Evolutionary conservation across 2,797 vertebrate species (phyloP), one percentile per base, ranked within the genome.

Genomic region (Phalanger gymnotis): DNA sequence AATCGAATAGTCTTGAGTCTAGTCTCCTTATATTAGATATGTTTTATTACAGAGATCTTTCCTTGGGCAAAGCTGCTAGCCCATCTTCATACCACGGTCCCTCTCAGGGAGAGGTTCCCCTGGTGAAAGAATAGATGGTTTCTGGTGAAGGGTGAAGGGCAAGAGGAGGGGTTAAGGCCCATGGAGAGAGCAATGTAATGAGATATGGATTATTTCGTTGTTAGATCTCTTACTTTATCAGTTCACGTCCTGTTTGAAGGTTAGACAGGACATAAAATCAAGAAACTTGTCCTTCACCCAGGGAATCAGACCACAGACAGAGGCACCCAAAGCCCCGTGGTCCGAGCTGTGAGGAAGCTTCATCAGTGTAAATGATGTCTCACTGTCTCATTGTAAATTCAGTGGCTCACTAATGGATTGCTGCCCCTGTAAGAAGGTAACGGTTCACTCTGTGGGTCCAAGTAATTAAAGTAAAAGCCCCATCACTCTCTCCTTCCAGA

Each of bases 391-490:
- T 28, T 90, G 25, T 53, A 57, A 96, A 95, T 87, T 34, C n/a
- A 22, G 0, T 53, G 73, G 6, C 52, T 97, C 53, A 22, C 25
- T 53, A 53, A 90, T 40, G 25, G 90, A 31, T 22, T 52, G 31
- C 51, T 81, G 11, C 56, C 55, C 92, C 16, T 25, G 57, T 12
- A 30, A 90, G 90, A 92, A 94, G 19, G 54, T 2, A 55, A 94
- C 94, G 12, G 25, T 52, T 91, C 19, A 93, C 53, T 87, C 90
- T 93, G 3, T 40, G 51, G 73, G 90, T 90, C 58, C 51, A 57
- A 54, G 53, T 73, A 95, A 95, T 66, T 92, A 92, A 91, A 92
- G 54, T 47, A 73, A 93, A 97, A 92, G n/a, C 87, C n/a, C 56
- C 73, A 81, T 81, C 73, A 81, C 73, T 81, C 40, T 81, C 73